Conservation (phyloP, 2,888 invertebrate species). For the Abrostola triplasia region DNA sequence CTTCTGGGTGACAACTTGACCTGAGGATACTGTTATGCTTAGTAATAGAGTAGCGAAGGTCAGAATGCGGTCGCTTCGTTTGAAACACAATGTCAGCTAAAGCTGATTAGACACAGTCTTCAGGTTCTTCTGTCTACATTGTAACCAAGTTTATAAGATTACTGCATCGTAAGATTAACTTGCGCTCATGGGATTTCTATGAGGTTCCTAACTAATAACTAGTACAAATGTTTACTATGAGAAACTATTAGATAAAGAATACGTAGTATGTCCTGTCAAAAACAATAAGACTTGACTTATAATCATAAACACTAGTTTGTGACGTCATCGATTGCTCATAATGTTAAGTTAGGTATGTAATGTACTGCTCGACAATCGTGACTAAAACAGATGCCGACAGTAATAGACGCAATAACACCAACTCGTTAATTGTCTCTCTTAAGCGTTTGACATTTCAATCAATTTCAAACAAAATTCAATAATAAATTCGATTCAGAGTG, state of each 20-base stretch:
- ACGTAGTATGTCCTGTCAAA: background rate
- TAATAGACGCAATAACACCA: background rate
- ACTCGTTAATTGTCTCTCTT: background rate
- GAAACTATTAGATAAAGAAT: no score
- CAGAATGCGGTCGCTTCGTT: conserved; percentile 5
- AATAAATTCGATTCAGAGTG: background rate
- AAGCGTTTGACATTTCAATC: background rate
- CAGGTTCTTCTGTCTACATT: no score
- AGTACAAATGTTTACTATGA: background rate
- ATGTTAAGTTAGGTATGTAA: background rate
- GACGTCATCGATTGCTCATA: conserved; percentile 6
- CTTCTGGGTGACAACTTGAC: conserved; percentile 1
- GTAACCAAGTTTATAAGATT: no score
- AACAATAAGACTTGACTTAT: background rate
- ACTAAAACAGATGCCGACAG: background rate
- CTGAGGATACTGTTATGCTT: background rate
- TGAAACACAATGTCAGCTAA: conserved; percentile 1
- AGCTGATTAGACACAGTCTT: background rate
- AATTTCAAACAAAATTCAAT: background rate
- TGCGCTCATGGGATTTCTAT: no score
- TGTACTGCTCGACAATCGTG: background rate
- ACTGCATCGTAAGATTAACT: no score
- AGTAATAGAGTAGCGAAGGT: background rate
- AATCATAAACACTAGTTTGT: background rate
- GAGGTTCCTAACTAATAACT: background rate